Percentiles rank a stretch among this genome's conserved stretches.
These are phyloP conservation scores for Geophilus truncorum DNA, from an alignment of 2,888 invertebrate species.

Conservation along the genomic window DNA sequence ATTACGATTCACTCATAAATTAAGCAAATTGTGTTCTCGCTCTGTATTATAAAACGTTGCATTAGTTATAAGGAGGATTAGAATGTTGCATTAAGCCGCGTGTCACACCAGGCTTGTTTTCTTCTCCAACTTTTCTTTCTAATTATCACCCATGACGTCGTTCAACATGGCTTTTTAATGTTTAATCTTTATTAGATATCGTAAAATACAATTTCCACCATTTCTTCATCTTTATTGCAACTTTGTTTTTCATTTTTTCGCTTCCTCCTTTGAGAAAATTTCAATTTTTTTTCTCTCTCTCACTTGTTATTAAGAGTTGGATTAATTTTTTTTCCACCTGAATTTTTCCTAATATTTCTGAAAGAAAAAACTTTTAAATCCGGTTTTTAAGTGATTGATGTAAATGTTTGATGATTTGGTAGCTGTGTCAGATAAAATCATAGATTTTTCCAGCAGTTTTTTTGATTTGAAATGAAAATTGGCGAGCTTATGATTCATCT, in stretches of 20 bases:
- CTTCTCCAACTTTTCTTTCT: not conserved
- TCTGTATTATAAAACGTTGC: not conserved
- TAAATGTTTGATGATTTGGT: not conserved
- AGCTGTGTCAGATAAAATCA: not conserved
- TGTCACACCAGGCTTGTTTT: not conserved
- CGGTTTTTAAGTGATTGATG: not conserved
- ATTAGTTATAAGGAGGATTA: not conserved
- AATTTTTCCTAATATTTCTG: not conserved
- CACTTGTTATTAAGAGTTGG: not conserved
- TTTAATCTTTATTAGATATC: not conserved
- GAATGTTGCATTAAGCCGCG: not conserved
- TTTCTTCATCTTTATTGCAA: not conserved
- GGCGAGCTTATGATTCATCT: not conserved
- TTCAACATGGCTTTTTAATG: not conserved
- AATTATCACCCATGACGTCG: not conserved
- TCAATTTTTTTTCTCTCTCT: not conserved
- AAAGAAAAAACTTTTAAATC: not conserved
- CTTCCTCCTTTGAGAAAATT: not conserved
- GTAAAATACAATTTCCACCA: not conserved
- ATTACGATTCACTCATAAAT: constrained; percentile 33
- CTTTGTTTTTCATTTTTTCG: not conserved
- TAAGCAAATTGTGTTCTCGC: constrained; percentile 32
- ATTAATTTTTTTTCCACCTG: not conserved
- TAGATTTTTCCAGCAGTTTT: not conserved
- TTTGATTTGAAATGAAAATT: not conserved